These are phyloP conservation scores for Erythrolamprus reginae DNA, from an alignment of 2,113 vertebrate species.

Conservation along the genomic window DNA sequence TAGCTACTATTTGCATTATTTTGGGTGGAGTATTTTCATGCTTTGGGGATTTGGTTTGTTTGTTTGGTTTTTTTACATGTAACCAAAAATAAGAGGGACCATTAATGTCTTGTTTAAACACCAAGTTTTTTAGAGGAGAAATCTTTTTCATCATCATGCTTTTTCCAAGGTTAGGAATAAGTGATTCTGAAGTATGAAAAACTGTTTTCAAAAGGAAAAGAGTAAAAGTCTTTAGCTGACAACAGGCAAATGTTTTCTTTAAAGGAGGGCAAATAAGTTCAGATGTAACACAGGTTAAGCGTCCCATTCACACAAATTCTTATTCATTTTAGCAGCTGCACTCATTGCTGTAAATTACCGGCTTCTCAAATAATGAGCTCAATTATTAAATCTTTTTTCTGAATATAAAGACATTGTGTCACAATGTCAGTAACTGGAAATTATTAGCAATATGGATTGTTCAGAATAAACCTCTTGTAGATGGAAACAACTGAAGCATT, in stretches of 20 bases:
- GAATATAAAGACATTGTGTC: neutral
- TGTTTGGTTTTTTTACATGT: conserved; percentile 51
- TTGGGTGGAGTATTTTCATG: conserved; percentile 35
- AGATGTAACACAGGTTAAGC: conserved; percentile 50
- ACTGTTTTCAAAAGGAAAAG: conserved; percentile 41
- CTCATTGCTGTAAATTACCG: conserved; percentile 41
- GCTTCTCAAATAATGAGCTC: conserved; percentile 35
- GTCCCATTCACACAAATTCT: conserved; percentile 39
- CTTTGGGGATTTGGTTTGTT: conserved; percentile 45
- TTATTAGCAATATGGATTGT: neutral
- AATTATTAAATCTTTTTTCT: conserved; percentile 29
- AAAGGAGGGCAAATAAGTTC: conserved; percentile 47
- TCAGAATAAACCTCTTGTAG: neutral
- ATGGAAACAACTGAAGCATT: neutral
- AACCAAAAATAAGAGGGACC: conserved; percentile 61
- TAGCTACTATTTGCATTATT: conserved; percentile 51
- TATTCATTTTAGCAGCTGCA: conserved; percentile 48
- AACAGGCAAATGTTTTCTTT: conserved; percentile 59
- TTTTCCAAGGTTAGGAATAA: conserved; percentile 51
- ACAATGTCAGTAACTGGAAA: neutral
- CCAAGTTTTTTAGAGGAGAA: conserved; percentile 59
- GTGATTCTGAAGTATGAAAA: conserved; percentile 57
- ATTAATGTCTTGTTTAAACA: conserved; percentile 56
- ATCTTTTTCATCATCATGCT: conserved; percentile 51
- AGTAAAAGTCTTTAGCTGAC: conserved; percentile 39